A percentile compares a stretch with the other conserved stretches of the same genome.
Evolutionary conservation across 2,113 vertebrate genomes (phyloP).

Genomic region (Proteles cristata): DNA sequence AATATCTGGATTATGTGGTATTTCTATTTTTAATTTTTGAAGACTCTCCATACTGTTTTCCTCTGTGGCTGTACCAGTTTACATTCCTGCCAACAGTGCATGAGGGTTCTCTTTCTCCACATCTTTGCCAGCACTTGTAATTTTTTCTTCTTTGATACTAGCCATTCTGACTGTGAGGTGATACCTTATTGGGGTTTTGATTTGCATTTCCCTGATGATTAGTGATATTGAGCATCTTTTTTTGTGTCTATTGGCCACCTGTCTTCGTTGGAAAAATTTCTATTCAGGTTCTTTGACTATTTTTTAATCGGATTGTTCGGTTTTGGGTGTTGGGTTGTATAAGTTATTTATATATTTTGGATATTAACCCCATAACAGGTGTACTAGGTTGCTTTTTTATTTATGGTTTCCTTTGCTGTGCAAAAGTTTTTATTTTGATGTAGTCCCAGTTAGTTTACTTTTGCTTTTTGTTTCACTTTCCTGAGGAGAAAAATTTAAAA

Average conservation of each 20-base stretch:
- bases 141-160: neutral
- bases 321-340: neutral
- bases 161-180: neutral
- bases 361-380: neutral
- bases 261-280: neutral
- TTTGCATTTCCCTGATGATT: neutral
- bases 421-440: neutral
- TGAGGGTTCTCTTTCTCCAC: neutral
- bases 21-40: no score
- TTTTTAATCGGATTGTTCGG: neutral
- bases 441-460: neutral
- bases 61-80: neutral
- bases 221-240: neutral
- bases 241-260: neutral
- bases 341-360: neutral
- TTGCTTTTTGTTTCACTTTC: neutral
- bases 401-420: neutral
- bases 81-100: neutral
- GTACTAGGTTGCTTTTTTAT: neutral
- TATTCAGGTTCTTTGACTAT: neutral
- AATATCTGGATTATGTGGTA: no score
- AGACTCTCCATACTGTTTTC: no score
- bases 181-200: neutral
- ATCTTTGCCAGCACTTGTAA: neutral
- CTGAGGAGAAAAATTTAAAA: neutral